Percentiles rank a stretch among this genome's conserved stretches.
phyloP scores from a whole-genome alignment of 2,113 vertebrate genomes.

The Oryzias curvinotus region DNA sequence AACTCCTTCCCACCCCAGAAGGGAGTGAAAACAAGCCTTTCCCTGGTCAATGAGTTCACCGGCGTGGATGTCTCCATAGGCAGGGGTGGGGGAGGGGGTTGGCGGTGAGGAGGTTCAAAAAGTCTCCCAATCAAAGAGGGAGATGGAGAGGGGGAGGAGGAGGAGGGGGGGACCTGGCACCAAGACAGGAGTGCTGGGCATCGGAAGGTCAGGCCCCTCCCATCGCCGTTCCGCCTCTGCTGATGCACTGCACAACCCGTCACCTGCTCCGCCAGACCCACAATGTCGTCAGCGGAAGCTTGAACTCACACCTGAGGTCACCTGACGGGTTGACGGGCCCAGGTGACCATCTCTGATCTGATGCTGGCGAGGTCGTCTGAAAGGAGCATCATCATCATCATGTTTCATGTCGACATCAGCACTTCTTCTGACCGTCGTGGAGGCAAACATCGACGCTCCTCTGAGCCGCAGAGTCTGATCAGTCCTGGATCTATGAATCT shows the following conservation, averaged over 20 bases:
- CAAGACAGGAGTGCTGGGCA: constrained; percentile 48
- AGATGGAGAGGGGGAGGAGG: constrained; percentile 39
- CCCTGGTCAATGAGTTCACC: constrained; percentile 76
- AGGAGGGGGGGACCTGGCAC: constrained; percentile 57
- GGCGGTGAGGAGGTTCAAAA: constrained; percentile 34
- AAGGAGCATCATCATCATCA: constrained; percentile 59
- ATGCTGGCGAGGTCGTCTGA: constrained; percentile 55
- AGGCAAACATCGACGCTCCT: constrained; percentile 17
- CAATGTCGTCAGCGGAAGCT: constrained; percentile 26
- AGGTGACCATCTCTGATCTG: constrained; percentile 41
- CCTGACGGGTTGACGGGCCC: constrained; percentile 26
- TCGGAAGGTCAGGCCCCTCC: constrained; percentile 64
- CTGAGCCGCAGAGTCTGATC: not conserved
- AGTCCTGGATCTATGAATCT: no score
- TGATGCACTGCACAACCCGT: constrained; percentile 44
- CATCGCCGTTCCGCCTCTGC: constrained; percentile 52
- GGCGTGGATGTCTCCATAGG: constrained; percentile 54
- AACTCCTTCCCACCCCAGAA: constrained; percentile 43
- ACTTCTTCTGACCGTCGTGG: constrained; percentile 19
- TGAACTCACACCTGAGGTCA: constrained; percentile 27
- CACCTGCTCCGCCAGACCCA: constrained; percentile 52
- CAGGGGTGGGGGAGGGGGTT: constrained; percentile 17
- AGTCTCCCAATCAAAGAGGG: constrained; percentile 57
- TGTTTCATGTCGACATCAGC: constrained; percentile 37
- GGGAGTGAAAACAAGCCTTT: constrained; percentile 64